Conservation (phyloP, 2,113 vertebrate species). For the Thunnus maccoyii region DNA sequence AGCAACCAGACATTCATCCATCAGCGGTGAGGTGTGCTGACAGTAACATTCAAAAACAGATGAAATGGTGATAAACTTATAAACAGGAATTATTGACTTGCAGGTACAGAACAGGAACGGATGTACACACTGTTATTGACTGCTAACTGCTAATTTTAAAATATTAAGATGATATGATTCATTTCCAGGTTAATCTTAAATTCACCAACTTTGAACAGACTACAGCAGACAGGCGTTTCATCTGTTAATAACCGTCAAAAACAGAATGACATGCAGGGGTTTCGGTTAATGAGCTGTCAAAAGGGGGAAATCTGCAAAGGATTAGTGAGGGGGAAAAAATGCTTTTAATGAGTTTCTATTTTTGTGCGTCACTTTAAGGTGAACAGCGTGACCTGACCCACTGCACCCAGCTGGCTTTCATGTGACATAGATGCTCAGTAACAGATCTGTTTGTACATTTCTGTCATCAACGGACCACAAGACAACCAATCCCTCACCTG, state of each 20-base stretch:
- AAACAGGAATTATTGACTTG: not conserved
- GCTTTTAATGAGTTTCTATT: slow-evolving; percentile 70
- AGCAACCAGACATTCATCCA: slow-evolving; percentile 8
- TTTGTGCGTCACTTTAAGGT: slow-evolving; percentile 51
- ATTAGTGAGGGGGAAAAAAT: slow-evolving; percentile 50
- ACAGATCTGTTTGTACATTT: slow-evolving; percentile 38
- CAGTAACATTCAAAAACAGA: not conserved
- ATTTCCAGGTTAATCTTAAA: no score
- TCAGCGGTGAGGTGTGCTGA: not conserved
- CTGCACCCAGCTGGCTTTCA: slow-evolving; percentile 31
- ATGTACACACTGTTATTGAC: not conserved
- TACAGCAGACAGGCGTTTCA: slow-evolving; percentile 20
- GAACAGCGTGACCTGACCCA: slow-evolving; percentile 38
- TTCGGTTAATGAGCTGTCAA: slow-evolving; percentile 53
- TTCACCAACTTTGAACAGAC: not conserved
- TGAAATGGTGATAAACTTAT: not conserved
- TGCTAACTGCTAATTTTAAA: not conserved
- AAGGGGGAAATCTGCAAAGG: slow-evolving; percentile 49
- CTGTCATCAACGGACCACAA: not conserved
- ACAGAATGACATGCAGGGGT: slow-evolving; percentile 9
- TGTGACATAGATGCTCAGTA: slow-evolving; percentile 45
- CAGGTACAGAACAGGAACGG: not conserved
- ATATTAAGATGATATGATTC: no score
- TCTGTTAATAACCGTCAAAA: slow-evolving; percentile 28
- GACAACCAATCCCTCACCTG: slow-evolving; percentile 24